Percentiles rank a stretch among this genome's conserved stretches.
phyloP scores from a whole-genome alignment of 2,113 vertebrate species.

The Turdus rufiventris region DNA sequence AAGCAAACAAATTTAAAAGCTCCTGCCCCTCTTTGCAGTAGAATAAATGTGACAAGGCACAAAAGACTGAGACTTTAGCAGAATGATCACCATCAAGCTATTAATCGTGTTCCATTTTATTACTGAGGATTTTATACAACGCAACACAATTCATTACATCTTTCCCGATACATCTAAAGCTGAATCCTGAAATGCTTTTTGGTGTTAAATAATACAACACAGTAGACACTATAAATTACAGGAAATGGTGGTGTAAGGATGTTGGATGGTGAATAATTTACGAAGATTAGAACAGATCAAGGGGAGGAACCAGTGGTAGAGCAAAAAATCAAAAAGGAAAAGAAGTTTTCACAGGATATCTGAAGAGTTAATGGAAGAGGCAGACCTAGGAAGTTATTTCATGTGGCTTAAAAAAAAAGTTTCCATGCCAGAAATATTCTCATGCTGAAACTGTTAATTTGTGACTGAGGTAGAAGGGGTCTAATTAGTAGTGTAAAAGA shows the following conservation, averaged over 20 bases:
- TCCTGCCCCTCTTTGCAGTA: not conserved
- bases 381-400: not conserved
- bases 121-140: not conserved
- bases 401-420: not conserved
- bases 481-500: not conserved
- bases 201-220: conserved; percentile 52
- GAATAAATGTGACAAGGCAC: not conserved
- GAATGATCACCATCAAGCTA: not conserved
- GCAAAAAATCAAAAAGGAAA: not conserved
- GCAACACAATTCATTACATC: conserved; percentile 16
- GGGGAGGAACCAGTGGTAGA: not conserved
- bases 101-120: conserved; percentile 18
- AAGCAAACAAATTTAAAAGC: conserved; percentile 10
- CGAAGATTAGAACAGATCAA: not conserved
- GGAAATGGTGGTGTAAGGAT: not conserved
- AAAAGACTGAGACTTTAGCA: conserved; percentile 3
- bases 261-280: conserved; percentile 42
- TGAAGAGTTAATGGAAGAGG: not conserved
- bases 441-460: not conserved
- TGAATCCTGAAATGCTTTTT: conserved; percentile 16
- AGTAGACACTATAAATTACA: conserved; percentile 34
- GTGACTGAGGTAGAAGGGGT: not conserved
- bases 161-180: not conserved
- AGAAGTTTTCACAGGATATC: not conserved
- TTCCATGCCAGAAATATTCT: not conserved